Conservation (phyloP, 1,140 invertebrate genomes). For the Drosophila yakuba region DNA sequence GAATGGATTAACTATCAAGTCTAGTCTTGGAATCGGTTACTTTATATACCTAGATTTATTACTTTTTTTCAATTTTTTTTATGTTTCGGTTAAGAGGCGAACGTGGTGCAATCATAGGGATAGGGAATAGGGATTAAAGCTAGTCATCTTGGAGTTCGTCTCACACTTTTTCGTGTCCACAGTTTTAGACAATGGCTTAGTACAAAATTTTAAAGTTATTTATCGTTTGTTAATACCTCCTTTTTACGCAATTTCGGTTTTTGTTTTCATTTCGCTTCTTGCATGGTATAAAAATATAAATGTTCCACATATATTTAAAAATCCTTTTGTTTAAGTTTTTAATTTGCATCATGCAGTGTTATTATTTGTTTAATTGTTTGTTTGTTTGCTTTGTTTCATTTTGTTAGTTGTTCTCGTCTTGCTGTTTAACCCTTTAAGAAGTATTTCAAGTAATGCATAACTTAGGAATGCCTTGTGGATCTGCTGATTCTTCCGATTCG, state of each 20-base stretch:
- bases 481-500: slow-evolving; percentile 24
- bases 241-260: slow-evolving; percentile 46
- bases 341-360: slow-evolving; percentile 43
- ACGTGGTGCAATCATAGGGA: slow-evolving; percentile 55
- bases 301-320: slow-evolving; percentile 80
- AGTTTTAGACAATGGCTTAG: slow-evolving; percentile 44
- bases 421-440: slow-evolving; percentile 19
- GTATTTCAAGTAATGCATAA: slow-evolving; percentile 55
- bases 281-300: slow-evolving; percentile 84
- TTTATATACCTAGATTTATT: slow-evolving; percentile 12
- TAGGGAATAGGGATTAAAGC: slow-evolving; percentile 61
- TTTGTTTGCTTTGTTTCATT: background rate
- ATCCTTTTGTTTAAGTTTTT: slow-evolving; percentile 62
- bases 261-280: slow-evolving; percentile 65
- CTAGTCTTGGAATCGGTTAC: slow-evolving; percentile 55
- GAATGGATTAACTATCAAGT: slow-evolving; percentile 59
- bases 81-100: slow-evolving; percentile 40
- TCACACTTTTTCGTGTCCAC: slow-evolving; percentile 36
- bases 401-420: slow-evolving; percentile 31
- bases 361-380: slow-evolving; percentile 30
- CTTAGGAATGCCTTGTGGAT: slow-evolving; percentile 51
- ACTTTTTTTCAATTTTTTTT: background rate
- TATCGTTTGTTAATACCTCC: slow-evolving; percentile 35
- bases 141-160: slow-evolving; percentile 69
- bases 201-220: slow-evolving; percentile 71